Conservation (phyloP, 2,113 vertebrate species). For the Channa argus region DNA sequence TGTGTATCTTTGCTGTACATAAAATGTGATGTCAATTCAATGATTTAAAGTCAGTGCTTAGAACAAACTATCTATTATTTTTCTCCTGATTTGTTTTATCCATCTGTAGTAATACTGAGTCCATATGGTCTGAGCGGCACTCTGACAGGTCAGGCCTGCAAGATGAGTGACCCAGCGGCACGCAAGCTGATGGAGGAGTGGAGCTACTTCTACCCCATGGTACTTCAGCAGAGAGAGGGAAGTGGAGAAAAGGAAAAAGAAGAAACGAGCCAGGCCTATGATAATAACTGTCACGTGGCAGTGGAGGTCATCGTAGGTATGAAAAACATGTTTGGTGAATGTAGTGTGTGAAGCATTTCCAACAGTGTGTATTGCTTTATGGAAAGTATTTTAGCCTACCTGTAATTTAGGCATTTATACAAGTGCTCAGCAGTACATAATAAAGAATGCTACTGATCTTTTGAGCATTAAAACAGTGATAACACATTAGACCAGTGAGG, state of each 20-base stretch:
- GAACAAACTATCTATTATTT: too few relatives aligned
- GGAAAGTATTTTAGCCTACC: background rate
- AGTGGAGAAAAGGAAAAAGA: conserved; percentile 81
- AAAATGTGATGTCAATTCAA: background rate
- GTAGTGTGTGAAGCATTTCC: background rate
- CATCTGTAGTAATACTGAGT: conserved; percentile 90
- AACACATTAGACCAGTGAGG: conserved; percentile 16
- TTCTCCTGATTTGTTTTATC: background rate
- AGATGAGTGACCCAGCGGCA: conserved; percentile 95
- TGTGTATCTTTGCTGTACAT: background rate
- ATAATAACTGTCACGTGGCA: conserved; percentile 91
- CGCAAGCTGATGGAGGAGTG: conserved; percentile 96
- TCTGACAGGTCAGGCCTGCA: conserved; percentile 94
- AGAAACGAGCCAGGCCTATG: conserved; percentile 83
- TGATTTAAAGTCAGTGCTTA: background rate
- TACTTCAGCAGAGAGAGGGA: conserved; percentile 84
- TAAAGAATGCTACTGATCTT: background rate
- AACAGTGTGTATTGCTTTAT: background rate
- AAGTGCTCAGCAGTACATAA: background rate
- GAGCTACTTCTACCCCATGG: conserved; percentile 98
- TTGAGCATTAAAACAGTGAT: conserved; percentile 16
- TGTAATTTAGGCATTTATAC: background rate
- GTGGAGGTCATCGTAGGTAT: conserved; percentile 98
- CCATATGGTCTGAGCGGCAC: conserved; percentile 95
- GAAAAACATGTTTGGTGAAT: conserved; percentile 23